Evolutionary conservation across 2,797 vertebrate genomes (phyloP).

Genomic region (Novumbra hubbsi): DNA sequence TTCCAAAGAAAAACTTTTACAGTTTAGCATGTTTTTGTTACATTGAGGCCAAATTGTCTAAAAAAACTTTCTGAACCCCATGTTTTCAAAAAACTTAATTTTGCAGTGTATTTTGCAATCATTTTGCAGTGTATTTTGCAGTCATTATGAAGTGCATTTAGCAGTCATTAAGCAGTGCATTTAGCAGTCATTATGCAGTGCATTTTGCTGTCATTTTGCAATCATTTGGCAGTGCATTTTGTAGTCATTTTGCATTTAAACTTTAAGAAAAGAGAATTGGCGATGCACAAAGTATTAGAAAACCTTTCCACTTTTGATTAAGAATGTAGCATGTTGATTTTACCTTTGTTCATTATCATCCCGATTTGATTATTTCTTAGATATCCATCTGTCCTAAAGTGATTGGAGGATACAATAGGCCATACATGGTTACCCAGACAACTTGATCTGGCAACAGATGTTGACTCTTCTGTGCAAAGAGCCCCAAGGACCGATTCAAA

Average conservation of each 20-base stretch:
- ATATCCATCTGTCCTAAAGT: conserved; percentile 37
- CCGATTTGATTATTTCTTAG: conserved; percentile 33
- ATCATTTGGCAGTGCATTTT: no score
- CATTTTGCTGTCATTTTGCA: no score
- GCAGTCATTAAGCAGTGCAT: conserved; percentile 16
- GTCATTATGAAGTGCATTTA: conserved; percentile 18
- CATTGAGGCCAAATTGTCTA: not conserved
- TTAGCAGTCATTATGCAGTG: conserved; percentile 22
- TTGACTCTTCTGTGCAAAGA: no score
- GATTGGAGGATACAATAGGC: conserved; percentile 45
- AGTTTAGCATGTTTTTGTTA: not conserved
- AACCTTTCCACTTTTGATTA: not conserved
- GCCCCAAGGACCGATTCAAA: no score
- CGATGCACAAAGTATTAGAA: not conserved
- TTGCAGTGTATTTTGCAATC: conserved; percentile 21
- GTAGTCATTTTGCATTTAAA: no score
- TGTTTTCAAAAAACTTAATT: conserved; percentile 22
- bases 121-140: conserved; percentile 22
- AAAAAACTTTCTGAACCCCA: not conserved
- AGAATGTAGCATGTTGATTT: conserved; percentile 7
- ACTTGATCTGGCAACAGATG: no score
- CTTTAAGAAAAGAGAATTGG: not conserved
- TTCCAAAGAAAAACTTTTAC: not conserved
- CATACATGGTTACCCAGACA: no score
- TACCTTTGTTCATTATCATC: conserved; percentile 39